Base-by-base conservation (phyloP, 2,888 invertebrate genomes). In the Lepidochitona cinerea region DNA sequence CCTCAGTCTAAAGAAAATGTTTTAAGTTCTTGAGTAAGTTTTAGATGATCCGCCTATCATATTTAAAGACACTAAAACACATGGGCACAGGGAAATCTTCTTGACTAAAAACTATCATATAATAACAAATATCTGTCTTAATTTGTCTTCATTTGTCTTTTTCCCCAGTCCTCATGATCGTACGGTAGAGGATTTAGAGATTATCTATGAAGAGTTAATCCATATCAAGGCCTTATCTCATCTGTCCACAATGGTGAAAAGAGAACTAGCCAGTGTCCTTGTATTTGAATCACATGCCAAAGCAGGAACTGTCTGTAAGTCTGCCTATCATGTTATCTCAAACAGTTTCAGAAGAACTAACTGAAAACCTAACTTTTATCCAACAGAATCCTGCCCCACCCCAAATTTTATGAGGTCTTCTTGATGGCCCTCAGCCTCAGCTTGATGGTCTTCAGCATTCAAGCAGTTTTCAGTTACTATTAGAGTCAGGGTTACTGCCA, bases 201-300 rank as follows among this genome's bases (percentile, higher is more conserved):
- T 94, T 78, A 95, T 96, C 79, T 96, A 95, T 88, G 95, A 96
- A 85, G 96, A 96, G 87, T 92, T 96, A 70, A 92, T 95, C 78
- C 95, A 95, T 88, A 95, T 96, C 84, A 94, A 95, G 84, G 95
- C 96, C 23, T 92, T 96, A 75, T 93, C 95, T 6, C 95, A 96
- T 91, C 92, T 96, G 72, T 95, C 95, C 76, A 95, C 95, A 83
- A 94, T 95, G 85, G 95, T 96, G 77, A 96, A 95, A 90, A 92
- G 95, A 75, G 95, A 96, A 91, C 91, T 96, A 80, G 94, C 95
- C 59, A 93, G 94, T 74, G 95, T 95, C 72, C 93, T 96, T 76
- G 93, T 95, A 83, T 95, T 95, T 89, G 96, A 96, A 91, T 94
- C 95, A 53, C 95, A 95, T 91, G 93, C 94, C 41, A 93, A 94